A percentile compares a stretch with the other conserved stretches of the same genome.
Conservation (phyloP, 2,113 vertebrate genomes). For the Chamaetylas fuelleborni region DNA sequence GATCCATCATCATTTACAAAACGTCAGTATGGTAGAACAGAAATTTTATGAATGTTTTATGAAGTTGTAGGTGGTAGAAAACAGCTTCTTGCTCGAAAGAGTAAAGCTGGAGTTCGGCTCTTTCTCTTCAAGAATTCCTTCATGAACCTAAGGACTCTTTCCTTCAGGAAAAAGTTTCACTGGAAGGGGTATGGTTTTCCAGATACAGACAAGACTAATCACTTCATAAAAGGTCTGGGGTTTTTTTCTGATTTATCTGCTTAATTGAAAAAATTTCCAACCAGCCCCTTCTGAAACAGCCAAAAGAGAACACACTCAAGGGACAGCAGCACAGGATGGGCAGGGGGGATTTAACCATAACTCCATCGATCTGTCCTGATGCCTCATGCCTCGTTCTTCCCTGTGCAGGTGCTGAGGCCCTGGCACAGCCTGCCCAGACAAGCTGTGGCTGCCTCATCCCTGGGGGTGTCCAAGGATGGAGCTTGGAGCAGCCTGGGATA, state of each 20-base stretch:
- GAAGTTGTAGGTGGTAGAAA: conserved; percentile 6
- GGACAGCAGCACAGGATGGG: not conserved
- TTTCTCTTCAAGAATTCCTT: not conserved
- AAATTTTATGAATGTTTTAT: conserved; percentile 5
- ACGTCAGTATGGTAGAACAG: not conserved
- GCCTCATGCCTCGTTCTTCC: not conserved
- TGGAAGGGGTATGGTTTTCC: not conserved
- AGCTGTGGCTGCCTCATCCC: not conserved
- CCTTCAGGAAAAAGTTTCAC: not conserved
- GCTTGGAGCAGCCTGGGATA: rapidly evolving
- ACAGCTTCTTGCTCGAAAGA: not conserved
- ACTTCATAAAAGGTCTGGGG: not conserved
- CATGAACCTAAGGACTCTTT: not conserved
- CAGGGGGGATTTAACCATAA: not conserved
- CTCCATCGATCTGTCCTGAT: not conserved
- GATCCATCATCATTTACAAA: not conserved
- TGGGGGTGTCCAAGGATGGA: not conserved
- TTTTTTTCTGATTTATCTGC: not conserved
- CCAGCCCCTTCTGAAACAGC: not conserved
- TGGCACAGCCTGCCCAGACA: not conserved
- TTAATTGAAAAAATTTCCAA: not conserved
- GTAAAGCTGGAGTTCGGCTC: not conserved
- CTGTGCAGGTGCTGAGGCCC: rapidly evolving
- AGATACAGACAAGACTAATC: rapidly evolving
- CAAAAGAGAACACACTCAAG: not conserved